phyloP scores from a whole-genome alignment of 2,797 vertebrate species.

The Lepilemur ruficaudatus region DNA sequence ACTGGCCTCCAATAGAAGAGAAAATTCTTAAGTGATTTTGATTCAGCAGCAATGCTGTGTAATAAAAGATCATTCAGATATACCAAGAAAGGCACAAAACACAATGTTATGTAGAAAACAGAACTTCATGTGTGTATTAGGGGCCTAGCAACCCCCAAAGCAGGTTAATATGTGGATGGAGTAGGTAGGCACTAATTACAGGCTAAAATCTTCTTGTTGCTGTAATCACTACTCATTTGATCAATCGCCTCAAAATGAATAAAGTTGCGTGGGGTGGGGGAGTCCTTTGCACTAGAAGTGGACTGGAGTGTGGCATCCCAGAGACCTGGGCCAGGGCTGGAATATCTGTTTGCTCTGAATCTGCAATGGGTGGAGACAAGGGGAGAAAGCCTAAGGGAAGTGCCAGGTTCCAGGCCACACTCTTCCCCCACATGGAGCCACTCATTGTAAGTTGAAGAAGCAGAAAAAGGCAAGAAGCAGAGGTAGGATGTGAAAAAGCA shows the following conservation, averaged over 20 bases:
- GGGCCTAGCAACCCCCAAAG: neutral
- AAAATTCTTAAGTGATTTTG: neutral
- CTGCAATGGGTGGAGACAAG: neutral
- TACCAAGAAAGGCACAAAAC: neutral
- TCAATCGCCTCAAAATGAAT: neutral
- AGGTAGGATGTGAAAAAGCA: neutral
- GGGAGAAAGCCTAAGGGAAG: neutral
- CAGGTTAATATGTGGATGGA: neutral
- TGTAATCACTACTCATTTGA: neutral
- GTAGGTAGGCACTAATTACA: rapidly evolving
- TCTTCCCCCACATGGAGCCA: neutral
- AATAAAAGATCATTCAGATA: neutral
- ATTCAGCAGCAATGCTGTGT: neutral
- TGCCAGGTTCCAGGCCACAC: no score
- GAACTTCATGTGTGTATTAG: neutral
- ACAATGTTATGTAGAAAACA: neutral
- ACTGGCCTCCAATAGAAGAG: neutral
- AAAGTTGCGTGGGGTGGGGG: neutral
- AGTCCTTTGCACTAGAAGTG: neutral
- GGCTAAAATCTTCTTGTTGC: neutral
- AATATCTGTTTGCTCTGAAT: neutral
- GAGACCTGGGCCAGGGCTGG: neutral
- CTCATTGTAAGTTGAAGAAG: neutral
- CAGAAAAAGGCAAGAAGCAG: neutral
- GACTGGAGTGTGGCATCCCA: neutral